Base-by-base conservation (phyloP, 2,113 vertebrate genomes). In the Cyanistes caeruleus region DNA sequence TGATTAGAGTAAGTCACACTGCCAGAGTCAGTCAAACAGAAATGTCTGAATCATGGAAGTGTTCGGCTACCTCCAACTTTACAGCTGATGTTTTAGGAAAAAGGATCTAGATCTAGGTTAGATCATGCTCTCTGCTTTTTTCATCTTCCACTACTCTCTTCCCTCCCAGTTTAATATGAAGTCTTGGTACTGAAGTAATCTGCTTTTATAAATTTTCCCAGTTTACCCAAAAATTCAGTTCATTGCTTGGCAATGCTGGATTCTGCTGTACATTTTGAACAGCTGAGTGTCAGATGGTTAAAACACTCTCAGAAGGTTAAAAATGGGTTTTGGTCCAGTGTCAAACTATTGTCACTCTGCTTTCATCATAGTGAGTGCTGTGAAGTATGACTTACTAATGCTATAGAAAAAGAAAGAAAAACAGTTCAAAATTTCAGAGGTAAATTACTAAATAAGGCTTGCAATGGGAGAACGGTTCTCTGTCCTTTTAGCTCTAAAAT, bases 401-500 rank as follows among this genome's bases (percentile, higher is more conserved):
- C 21, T 80, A 88, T 67, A 85, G 91, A 79, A 90, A 83, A 96
- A 90, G 59, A 83, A 96, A 91, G 18, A 33, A 74, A 95, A 96
- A 76, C 67, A 88, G 15, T 70, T 94, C 10, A 90, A 91, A 91
- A 87, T 87, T 41, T 49, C 62, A 59, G 63, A 52, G 77, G 43
- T 78, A 82, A 83, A 83, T 91, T 14, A 89, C 89, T 96, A 96
- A 93, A 96, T 94, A 95, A 94, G 90, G 84, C 24, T 93, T 91
- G 73, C 73, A 91, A 10, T 64, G 41, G 60, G 87, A 87, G 76
- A 90, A 33, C 10, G 13, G 17, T 39, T 94, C 58, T 31, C 24
- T 69, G 23, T 69, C 31, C 39, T 59, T 83, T 90, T 67, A 91
- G 49, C 23, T 87, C 51, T 69, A 59, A 95, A 87, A 6, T 67